These are phyloP conservation scores for Hippopotamyrus pictus DNA, from an alignment of 2,797 vertebrate species.

Conservation along the genomic window DNA sequence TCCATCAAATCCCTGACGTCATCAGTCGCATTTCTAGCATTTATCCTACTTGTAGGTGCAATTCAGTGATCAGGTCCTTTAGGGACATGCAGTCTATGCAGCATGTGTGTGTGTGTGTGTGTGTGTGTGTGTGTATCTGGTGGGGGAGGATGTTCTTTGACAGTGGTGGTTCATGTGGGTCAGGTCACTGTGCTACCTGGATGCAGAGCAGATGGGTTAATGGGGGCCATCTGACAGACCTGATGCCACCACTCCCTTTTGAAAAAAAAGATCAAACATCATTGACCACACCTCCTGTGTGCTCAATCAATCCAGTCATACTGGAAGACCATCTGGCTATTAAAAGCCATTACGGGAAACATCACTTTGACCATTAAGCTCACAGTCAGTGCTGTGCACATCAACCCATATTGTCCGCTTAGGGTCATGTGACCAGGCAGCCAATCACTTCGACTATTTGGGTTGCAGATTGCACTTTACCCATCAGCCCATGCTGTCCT, in stretches of 20 bases:
- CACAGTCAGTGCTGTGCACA: constrained; percentile 28
- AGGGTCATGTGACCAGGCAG: not conserved
- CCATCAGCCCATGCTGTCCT: not conserved
- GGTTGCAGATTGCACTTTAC: not conserved
- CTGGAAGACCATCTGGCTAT: constrained; percentile 38
- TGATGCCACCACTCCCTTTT: constrained; percentile 35
- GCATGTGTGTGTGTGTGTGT: not conserved
- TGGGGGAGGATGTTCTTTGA: not conserved
- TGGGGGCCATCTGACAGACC: constrained; percentile 46
- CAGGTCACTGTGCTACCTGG: constrained; percentile 46
- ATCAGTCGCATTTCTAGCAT: not conserved
- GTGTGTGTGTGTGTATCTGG: not conserved
- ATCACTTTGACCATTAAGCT: constrained; percentile 29
- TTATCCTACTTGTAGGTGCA: not conserved
- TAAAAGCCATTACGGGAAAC: constrained; percentile 29
- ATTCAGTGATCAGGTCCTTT: not conserved
- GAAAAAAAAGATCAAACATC: constrained; percentile 3
- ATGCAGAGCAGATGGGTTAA: constrained; percentile 39
- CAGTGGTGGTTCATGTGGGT: constrained; percentile 30
- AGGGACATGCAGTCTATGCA: not conserved
- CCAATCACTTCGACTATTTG: not conserved
- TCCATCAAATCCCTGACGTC: not conserved
- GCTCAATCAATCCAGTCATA: constrained; percentile 32
- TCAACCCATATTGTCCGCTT: constrained; percentile 24
- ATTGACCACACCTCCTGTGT: constrained; percentile 11